phyloP scores from a whole-genome alignment of 2,797 vertebrate species.

The Okamejei kenojei region DNA sequence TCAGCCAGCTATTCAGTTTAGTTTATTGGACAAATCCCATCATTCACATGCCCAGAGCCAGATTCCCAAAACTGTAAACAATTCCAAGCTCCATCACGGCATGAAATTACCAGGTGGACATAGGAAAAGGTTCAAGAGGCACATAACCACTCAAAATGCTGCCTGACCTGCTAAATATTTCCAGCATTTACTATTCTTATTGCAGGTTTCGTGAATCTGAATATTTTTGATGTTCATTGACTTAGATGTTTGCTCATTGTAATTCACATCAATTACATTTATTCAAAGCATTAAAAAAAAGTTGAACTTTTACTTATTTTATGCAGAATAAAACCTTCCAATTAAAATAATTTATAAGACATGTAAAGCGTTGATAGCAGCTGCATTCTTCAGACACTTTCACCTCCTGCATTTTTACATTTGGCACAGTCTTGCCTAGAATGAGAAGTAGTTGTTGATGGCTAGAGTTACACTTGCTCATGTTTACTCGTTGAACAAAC shows the following conservation, averaged over 20 bases:
- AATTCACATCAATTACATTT: background rate
- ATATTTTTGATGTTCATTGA: no score
- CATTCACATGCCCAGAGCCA: no score
- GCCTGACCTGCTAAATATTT: no score
- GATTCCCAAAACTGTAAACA: no score
- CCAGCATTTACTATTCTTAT: no score
- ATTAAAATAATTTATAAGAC: background rate
- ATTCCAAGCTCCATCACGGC: no score
- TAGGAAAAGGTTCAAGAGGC: no score
- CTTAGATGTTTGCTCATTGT: background rate
- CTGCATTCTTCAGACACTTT: background rate
- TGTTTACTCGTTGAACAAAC: background rate
- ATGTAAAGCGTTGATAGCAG: background rate
- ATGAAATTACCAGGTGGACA: no score
- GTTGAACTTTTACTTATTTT: background rate
- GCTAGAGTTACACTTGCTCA: background rate
- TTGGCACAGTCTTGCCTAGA: background rate
- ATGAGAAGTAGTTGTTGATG: background rate
- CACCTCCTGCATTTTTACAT: background rate
- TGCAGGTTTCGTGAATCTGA: no score
- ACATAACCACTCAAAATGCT: no score
- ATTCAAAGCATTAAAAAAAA: conserved; percentile 11
- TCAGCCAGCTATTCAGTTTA: no score
- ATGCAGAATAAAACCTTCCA: background rate
- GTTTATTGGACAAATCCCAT: no score